Evolutionary conservation across 2,888 invertebrate species (phyloP).

Genomic region (Lasioglossum calceatum): DNA sequence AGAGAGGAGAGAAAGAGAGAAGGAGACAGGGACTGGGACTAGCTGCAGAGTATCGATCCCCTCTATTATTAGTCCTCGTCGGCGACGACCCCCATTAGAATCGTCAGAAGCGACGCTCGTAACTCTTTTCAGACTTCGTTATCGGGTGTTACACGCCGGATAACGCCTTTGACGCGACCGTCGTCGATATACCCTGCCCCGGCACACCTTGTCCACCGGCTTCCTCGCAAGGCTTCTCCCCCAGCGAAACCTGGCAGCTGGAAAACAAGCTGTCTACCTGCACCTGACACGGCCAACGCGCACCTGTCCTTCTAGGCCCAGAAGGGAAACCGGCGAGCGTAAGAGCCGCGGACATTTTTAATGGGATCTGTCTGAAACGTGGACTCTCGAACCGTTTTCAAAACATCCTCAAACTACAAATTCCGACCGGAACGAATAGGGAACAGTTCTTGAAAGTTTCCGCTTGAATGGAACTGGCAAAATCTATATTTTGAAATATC

Average conservation of each 20-base stretch:
- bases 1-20: neutral
- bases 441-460: neutral
- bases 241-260: neutral
- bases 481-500: neutral
- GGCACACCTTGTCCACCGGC: neutral
- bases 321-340: neutral
- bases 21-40: conserved; percentile 51
- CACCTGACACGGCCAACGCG: neutral
- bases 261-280: neutral
- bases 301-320: neutral
- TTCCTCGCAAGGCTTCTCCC: neutral
- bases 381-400: neutral
- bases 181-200: conserved; percentile 1
- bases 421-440: neutral
- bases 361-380: neutral
- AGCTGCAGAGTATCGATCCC: conserved; percentile 74
- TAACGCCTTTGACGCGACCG: conserved; percentile 45
- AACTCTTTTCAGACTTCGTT: conserved; percentile 61
- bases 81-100: conserved; percentile 75
- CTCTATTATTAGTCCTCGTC: conserved; percentile 79
- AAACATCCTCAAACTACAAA: neutral
- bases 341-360: neutral
- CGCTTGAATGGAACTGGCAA: neutral
- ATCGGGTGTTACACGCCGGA: conserved; percentile 44
- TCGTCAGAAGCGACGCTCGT: conserved; percentile 66